A percentile compares a stretch with the other conserved stretches of the same genome.
These are phyloP conservation scores for Smutsia temminckii DNA, from an alignment of 2,797 vertebrate species.

Conservation along the genomic window DNA sequence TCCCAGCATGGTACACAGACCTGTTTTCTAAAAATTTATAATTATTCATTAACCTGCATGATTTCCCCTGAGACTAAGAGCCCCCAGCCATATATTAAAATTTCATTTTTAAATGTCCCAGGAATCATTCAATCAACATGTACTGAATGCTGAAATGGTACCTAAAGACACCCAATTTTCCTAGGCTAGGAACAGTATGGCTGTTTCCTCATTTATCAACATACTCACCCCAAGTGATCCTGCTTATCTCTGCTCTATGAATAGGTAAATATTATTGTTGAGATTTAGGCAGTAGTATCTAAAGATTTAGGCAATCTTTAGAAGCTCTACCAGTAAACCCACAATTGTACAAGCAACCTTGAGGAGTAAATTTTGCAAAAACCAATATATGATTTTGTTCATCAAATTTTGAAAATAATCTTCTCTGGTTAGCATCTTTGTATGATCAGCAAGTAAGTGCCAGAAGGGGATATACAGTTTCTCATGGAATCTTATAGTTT, in stretches of 20 bases:
- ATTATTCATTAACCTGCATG: not conserved
- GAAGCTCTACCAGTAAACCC: not conserved
- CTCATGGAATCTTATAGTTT: not conserved
- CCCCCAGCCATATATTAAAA: not conserved
- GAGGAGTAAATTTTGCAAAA: not conserved
- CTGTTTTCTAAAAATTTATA: not conserved
- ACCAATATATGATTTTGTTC: not conserved
- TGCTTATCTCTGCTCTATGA: not conserved
- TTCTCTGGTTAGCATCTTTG: not conserved
- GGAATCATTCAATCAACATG: not conserved
- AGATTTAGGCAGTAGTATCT: not conserved
- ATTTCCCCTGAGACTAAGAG: not conserved
- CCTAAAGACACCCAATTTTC: not conserved
- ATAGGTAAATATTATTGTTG: not conserved
- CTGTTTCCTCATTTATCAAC: not conserved
- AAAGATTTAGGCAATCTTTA: not conserved
- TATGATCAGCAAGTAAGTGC: not conserved
- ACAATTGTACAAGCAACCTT: not conserved
- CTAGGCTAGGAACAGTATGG: not conserved
- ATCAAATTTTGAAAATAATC: slow-evolving; percentile 7
- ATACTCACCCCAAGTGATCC: not conserved
- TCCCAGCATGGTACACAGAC: not conserved
- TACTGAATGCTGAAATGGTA: not conserved
- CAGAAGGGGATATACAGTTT: not conserved
- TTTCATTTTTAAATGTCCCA: not conserved